A percentile compares a stretch with the other conserved stretches of the same genome.
phyloP scores from a whole-genome alignment of 2,888 invertebrate genomes.

The Liposcelis brunnea region DNA sequence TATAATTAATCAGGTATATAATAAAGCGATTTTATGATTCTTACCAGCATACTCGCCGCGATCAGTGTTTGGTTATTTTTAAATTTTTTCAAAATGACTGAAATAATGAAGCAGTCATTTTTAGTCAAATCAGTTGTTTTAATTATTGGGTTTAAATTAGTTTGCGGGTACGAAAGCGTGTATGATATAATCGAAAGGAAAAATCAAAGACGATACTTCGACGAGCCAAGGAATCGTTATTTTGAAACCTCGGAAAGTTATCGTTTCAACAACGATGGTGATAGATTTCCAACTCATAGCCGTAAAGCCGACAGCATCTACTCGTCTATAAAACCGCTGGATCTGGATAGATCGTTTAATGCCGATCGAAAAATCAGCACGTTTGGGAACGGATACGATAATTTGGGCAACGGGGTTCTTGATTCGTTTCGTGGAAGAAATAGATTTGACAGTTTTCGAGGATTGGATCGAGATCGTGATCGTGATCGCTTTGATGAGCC shows the following conservation, averaged over 20 bases:
- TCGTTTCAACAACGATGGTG: neutral
- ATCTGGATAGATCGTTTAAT: neutral
- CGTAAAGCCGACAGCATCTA: neutral
- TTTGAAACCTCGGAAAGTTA: conserved; percentile 3
- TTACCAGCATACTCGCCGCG: no score
- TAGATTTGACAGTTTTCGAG: neutral
- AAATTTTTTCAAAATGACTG: neutral
- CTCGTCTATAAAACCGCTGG: conserved; percentile 1
- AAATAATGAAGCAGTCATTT: neutral
- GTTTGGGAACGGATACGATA: conserved; percentile 4
- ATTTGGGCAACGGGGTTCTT: conserved; percentile 1
- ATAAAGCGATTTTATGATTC: no score
- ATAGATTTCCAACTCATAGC: conserved; percentile 1
- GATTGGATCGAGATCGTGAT: neutral
- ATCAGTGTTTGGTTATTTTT: neutral
- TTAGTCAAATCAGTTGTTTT: neutral
- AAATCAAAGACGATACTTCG: neutral
- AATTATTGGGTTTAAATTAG: neutral
- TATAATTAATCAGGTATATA: no score
- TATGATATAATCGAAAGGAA: neutral
- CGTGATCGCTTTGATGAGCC: neutral
- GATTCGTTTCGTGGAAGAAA: neutral
- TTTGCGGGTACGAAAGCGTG: neutral
- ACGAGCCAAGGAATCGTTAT: conserved; percentile 1
- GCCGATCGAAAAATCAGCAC: conserved; percentile 1